Evolutionary conservation across 2,797 vertebrate genomes (phyloP), one percentile per base, ranked within the genome.

Genomic region (Cephalopachus bancanus): DNA sequence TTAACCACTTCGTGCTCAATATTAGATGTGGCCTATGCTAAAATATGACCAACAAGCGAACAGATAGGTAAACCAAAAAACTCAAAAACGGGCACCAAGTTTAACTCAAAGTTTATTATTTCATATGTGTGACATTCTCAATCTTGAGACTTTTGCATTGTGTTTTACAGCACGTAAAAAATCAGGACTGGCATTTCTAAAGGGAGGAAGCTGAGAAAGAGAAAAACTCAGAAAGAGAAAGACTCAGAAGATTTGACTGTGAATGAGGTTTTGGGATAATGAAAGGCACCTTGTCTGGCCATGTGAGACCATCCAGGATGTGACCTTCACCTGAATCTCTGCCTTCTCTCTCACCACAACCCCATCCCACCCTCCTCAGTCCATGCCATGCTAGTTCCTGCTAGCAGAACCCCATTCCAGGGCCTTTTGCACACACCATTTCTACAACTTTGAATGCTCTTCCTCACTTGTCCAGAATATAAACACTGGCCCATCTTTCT

Each of bases 31-130:
- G 15, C 30, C 65, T 75, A 59, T 4, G 22, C 59, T 91, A 80
- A 81, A 93, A 37, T 57, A 80, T 59, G 74, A 76, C 71, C 8
- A 51, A 75, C 62, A 92, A 55, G 16, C 20, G 2, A 79, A 79
- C 44, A 79, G 65, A 80, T 37, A 95, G 71, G 28, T 12, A 84
- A 76, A 57, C n/a, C 4, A 0, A 65, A 93, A 93, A 92, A 26
- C 8, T 57, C 76, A 62, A 79, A 24, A 86, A 62, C 53, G 57
- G 15, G 30, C 71, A 59, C 76, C 55, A 53, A 75, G 60, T 65
- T 94, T 69, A 86, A 74, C 57, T 86, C 59, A 91, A 85, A 85
- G 20, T 28, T 79, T 94, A 76, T 74, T 92, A 62, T 75, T 86
- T 75, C 44, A 62, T 10, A 12, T 24, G 44, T 15, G 67, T 57